Evolutionary conservation across 2,113 vertebrate species (phyloP), one percentile per base, ranked within the genome.

Genomic region (Apodemus speciosus): DNA sequence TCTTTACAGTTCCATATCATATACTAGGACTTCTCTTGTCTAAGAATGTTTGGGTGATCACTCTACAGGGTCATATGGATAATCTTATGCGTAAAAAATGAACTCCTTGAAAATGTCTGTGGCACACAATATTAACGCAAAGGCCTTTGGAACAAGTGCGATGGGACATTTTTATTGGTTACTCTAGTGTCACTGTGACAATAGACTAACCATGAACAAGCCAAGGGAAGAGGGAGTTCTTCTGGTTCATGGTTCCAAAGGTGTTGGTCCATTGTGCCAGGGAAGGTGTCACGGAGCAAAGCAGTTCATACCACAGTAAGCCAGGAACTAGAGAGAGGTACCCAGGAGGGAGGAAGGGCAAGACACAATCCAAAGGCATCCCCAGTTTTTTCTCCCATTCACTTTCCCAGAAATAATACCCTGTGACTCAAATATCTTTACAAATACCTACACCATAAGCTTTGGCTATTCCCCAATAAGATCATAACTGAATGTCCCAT

Each of bases 1-100:
- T 27, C 3, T 3, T 9, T 40, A 6, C 35, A 30, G 10, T 6
- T 32, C 3, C 23, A 38, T 0, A 2, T 18, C 30, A 13, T 1
- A 3, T 9, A 14, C 23, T 46, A 51, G 49, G 25, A 71, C 3
- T 49, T 49, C 21, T 9, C 18, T 90, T 40, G 38, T 16, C 68
- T 4, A 68, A 62, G 85, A 66, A 60, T 30, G 11, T 76, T 80
- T 14, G 23, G 46, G 38, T 4, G 25, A 32, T 75, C 51, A 0
- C 51, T 69, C 32, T 43, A 75, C 1, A 7, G 58, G 43, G 21
- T 72, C 68, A 38, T 91, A 49, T 32, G 46, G 13, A 40, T 38
- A 84, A 46, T 10, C 89, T 56, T 60, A 51, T 58, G 10, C 53
- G 7, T 88, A 79, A 80, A 79, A 79, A 77, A 81, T 38, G 7